Evolutionary conservation across 1,140 invertebrate genomes (phyloP), one percentile per base, ranked within the genome.

Genomic region (Dendroctonus valens): DNA sequence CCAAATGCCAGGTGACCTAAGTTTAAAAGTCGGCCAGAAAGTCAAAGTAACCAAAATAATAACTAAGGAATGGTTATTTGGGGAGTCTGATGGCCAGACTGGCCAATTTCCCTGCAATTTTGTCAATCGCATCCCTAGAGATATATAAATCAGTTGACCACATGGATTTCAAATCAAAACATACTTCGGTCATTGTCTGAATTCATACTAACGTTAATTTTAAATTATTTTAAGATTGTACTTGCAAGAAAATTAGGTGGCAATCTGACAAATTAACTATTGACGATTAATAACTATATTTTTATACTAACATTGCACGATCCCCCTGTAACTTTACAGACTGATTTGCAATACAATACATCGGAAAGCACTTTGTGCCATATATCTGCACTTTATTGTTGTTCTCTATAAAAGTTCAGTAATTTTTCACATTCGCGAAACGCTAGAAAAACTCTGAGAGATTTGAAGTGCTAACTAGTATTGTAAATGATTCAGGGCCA

Each of bases 81-180:
- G 92, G 40, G 86, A 89, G 74, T 85, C 82, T 54, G 80, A 84
- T 52, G 86, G 85, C 26, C 79, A 80, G 59, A 84, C 79, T 74
- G 93, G 92, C 48, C 89, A 93, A 74, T 94, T 94, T 79, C 93
- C 92, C 62, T 80, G 85, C 5, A 88, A 88, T 80, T 94, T 92
- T 80, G 87, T 94, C 15, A 85, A 89, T 59, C 41, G 59, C 61
- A 46, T 71, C 8, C 69, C 69, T 54, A 62, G 44, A 59, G 42
- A 51, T 58, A 48, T 66, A 63, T 66, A 44, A 65, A 58, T 44
- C 7, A 42, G 15, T 44, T 14, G 41, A 12, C 12, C 9, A 2
- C 9, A 11, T 46, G 44, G 9, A 11, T 3, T n/a, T n/a, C 9
- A 46, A 2, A 14, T 46, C 9, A 11, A 46, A 46, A 46, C 44